Evolutionary conservation across 2,888 invertebrate species (phyloP).

Genomic region (Athripsodes cinereus): DNA sequence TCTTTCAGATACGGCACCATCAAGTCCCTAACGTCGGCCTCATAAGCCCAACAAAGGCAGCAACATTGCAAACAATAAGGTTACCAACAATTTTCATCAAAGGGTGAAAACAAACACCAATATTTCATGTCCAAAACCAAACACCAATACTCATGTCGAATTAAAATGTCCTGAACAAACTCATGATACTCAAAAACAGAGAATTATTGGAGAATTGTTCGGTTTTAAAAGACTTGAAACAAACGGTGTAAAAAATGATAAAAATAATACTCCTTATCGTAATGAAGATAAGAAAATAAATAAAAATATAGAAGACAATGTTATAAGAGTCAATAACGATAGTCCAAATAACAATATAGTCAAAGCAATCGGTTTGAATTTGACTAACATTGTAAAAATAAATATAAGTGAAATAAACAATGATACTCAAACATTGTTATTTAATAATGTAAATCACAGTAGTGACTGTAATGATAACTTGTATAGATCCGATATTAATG

Average conservation of each 20-base stretch:
- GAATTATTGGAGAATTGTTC: neutral
- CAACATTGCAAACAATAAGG: too few relatives aligned
- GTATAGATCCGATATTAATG: neutral
- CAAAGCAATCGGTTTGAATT: neutral
- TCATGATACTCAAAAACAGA: neutral
- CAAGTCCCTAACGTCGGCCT: slow-evolving; percentile 46
- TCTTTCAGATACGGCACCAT: slow-evolving; percentile 43
- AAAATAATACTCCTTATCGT: neutral
- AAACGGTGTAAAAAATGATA: neutral
- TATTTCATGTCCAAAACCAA: neutral
- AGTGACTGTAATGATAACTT: too few relatives aligned
- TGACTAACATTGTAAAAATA: neutral
- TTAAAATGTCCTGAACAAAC: neutral
- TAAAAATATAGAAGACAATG: neutral
- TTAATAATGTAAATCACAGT: neutral
- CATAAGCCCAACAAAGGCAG: slow-evolving; percentile 37
- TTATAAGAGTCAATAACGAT: neutral
- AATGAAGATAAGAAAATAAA: neutral
- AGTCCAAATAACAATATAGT: neutral
- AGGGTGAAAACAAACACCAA: neutral
- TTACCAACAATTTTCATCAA: neutral
- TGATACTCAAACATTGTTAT: neutral
- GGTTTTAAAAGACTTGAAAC: neutral
- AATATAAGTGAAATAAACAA: neutral
- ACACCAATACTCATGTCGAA: neutral